Evolutionary conservation across 1,140 invertebrate genomes (phyloP), one percentile per base, ranked within the genome.

Genomic region (Drosophila kepulauana): DNA sequence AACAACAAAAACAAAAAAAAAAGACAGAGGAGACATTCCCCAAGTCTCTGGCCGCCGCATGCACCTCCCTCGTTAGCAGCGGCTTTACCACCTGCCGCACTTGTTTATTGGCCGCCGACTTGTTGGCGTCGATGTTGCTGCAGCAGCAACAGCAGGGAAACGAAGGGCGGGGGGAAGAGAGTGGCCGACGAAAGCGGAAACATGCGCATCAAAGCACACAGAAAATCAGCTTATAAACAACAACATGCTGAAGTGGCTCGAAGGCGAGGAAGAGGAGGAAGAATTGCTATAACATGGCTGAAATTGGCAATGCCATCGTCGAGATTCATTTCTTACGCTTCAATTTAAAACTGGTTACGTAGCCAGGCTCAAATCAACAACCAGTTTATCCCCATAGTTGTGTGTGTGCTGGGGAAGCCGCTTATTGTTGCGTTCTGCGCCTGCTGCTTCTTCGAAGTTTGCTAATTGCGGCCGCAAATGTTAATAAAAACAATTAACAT

Each of bases 1-100:
- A 25, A 25, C 20, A 25, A 25, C 20, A 25, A 25, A 25, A 25
- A 0, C 20, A 20, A 25, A 25, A 25, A 25, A 20, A 25, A 25
- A 25, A 68, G 48, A 6, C n/a, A 41, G n/a, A 67, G 48, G n/a
- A 35, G 41, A 15, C 43, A 64, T 16, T 33, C 46, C 38, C 49
- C 30, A 33, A 45, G 20, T 20, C 45, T 62, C 20, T 25, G 20
- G 20, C 20, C 7, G 1, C 13, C 7, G 16, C 13, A 35, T 15
- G 41, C n/a, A 6, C 43, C 7, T 25, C 20, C 33, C 45, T 33
- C 16, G 30, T 33, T 30, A 30, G 43, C 59, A 33, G 58, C 41
- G 20, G 43, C 30, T 54, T 68, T 74, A 74, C 71, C 71, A 74
- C 71, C 71, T 74, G 71, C 71, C 71, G 71, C 71, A 68, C 64